Conservation (phyloP, 1,140 invertebrate species). For the Antheraea pernyi region DNA sequence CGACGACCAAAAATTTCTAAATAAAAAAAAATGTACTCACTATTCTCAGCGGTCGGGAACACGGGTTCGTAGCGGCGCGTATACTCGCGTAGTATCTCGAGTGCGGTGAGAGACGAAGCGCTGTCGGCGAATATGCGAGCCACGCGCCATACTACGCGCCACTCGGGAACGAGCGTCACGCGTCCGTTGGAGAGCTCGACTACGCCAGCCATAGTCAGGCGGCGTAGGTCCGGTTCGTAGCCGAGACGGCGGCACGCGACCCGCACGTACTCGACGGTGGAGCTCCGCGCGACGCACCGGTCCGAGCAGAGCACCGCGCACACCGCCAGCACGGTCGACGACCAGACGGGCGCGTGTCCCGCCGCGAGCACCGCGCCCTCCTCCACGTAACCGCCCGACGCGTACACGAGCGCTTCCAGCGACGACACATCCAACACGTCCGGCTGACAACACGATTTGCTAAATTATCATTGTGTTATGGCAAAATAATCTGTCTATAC, state of each 20-base stretch:
- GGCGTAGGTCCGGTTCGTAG: conserved; percentile 46
- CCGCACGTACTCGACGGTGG: conserved; percentile 64
- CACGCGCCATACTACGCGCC: conserved; percentile 66
- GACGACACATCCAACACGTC: conserved; percentile 46
- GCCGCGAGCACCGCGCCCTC: conserved; percentile 38
- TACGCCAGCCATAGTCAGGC: conserved; percentile 52
- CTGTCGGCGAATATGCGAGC: conserved; percentile 53
- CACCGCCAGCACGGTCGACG: conserved; percentile 47
- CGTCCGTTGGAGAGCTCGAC: conserved; percentile 19
- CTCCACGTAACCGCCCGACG: conserved; percentile 53
- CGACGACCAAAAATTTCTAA: no score
- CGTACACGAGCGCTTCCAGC: conserved; percentile 52
- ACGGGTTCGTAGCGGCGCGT: conserved; percentile 54
- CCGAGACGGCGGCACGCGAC: conserved; percentile 53
- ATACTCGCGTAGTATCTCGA: conserved; percentile 55
- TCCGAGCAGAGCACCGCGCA: conserved; percentile 65
- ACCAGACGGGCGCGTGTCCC: conserved; percentile 44
- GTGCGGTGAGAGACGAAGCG: conserved; percentile 31
- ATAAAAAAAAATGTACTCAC: conserved; percentile 32
- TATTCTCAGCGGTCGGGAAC: conserved; percentile 53
- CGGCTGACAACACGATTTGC: conserved; percentile 24
- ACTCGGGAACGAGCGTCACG: conserved; percentile 45
- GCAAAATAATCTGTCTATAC: no score
- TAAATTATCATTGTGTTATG: no score
- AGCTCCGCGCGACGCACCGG: conserved; percentile 66